These are phyloP conservation scores for Neodiprion fabricii DNA, from an alignment of 1,140 invertebrate species.

Conservation along the genomic window DNA sequence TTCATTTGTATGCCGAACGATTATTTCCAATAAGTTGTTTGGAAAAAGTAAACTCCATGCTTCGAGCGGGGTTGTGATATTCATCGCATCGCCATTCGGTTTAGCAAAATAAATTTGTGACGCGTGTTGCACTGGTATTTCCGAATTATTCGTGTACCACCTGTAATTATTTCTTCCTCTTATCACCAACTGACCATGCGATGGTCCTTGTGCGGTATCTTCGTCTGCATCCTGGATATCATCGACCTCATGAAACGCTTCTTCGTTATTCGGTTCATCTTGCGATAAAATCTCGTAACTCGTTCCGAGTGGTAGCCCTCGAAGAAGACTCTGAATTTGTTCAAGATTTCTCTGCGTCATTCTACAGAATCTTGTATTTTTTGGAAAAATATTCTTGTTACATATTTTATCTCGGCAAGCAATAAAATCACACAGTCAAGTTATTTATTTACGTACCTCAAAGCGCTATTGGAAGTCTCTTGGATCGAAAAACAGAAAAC, in stretches of 20 bases:
- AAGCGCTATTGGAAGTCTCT: no score
- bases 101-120: background rate
- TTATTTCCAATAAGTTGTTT: constrained; percentile 56
- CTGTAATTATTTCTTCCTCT: background rate
- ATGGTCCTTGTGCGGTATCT: background rate
- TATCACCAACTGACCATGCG: background rate
- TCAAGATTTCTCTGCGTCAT: no score
- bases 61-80: constrained; percentile 45
- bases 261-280: background rate
- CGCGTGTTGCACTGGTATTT: background rate
- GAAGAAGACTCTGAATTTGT: no score
- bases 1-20: constrained; percentile 58
- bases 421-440: no score
- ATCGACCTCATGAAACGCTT: background rate
- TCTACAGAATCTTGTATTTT: no score
- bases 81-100: constrained; percentile 18
- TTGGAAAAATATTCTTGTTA: no score
- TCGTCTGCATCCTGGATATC: background rate
- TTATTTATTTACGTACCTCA: no score
- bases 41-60: constrained; percentile 58
- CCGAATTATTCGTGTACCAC: background rate
- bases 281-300: background rate
- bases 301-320: no score
- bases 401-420: no score
- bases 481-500: no score